Conservation (phyloP, 2,888 invertebrate genomes). For the Tachina fera region DNA sequence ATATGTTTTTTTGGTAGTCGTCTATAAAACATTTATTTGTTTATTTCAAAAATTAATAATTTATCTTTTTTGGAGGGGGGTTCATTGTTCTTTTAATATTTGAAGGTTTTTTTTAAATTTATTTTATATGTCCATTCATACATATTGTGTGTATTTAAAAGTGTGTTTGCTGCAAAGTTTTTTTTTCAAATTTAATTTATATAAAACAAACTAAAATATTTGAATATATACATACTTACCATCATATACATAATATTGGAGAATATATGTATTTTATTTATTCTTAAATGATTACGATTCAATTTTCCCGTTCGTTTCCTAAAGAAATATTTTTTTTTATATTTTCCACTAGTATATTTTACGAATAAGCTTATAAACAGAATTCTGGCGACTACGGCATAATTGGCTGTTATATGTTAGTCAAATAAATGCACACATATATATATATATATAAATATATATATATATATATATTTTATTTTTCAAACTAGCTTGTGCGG, state of each 20-base stretch:
- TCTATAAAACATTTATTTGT: conserved; percentile 29
- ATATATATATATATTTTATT: too few species aligned
- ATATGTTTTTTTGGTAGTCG: not conserved
- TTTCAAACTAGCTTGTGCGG: too few species aligned
- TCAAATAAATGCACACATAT: not conserved
- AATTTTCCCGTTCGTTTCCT: not conserved
- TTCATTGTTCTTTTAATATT: conserved; percentile 49
- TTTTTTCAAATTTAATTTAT: not conserved
- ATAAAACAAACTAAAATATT: too few species aligned
- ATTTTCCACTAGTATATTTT: not conserved
- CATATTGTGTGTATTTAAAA: too few species aligned
- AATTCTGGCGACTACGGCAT: not conserved
- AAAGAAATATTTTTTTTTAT: not conserved
- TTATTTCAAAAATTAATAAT: conserved; percentile 22
- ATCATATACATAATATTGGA: not conserved
- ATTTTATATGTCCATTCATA: not conserved
- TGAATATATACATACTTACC: too few species aligned
- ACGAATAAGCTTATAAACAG: not conserved
- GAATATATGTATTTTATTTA: not conserved
- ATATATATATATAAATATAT: too few species aligned
- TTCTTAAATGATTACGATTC: not conserved
- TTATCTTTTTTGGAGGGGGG: conserved; percentile 15
- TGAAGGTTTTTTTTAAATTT: conserved; percentile 38
- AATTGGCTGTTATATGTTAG: not conserved
- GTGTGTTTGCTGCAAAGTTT: not conserved